Evolutionary conservation across 30 jellyfish, hydroid and myxozoan genomes (phyloP), one percentile per base, ranked within the genome.

Genomic region (Rhopilema esculentum): DNA sequence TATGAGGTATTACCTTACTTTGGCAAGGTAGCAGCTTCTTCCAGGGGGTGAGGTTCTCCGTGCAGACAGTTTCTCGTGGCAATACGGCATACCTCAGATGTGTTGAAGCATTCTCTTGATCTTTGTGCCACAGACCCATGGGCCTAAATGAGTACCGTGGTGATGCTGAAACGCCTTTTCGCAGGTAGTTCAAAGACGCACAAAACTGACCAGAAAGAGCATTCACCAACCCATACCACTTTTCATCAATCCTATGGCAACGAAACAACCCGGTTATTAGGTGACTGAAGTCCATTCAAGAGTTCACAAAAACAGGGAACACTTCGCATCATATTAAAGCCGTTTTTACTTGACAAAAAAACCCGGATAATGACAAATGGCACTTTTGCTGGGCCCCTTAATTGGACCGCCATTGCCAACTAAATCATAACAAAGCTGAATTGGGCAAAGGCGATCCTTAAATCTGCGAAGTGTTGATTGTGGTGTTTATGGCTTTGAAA

Each of bases 1-100:
- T 50, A 51, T 8, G 19, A 19, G 32, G 28, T 1, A 50, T 16
- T 77, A 89, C 98, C 97, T 93, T 77, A 51, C 92, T 91, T 48
- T 70, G 90, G 66, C 99, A 94, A 12, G 99, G 99, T 33, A 94
- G 73, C 53, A 94, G 75, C 93, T 94, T 94, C 77, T 91, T 94
- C 99, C 99, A 94, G 7, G 99, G 99, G 1, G 99, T 94, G 24
- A 94, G 80, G 82, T 94, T 94, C 57, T 94, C 99, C 48, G 99
- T 94, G 89, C 99, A 94, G 70, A 94, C 99, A 53, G 49, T 85
- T 61, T 94, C 99, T 66, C 91, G 70, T 20, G 99, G 95, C 30
- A 94, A 83, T n/a, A 80, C 67, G 8, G 97, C 99, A 90, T 94
- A 81, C 66, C 97, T 77, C 30, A 94, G 61, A 57, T 84, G 85